These are phyloP conservation scores for Pterophyllum scalare DNA, from an alignment of 2,113 vertebrate species.

Conservation along the genomic window DNA sequence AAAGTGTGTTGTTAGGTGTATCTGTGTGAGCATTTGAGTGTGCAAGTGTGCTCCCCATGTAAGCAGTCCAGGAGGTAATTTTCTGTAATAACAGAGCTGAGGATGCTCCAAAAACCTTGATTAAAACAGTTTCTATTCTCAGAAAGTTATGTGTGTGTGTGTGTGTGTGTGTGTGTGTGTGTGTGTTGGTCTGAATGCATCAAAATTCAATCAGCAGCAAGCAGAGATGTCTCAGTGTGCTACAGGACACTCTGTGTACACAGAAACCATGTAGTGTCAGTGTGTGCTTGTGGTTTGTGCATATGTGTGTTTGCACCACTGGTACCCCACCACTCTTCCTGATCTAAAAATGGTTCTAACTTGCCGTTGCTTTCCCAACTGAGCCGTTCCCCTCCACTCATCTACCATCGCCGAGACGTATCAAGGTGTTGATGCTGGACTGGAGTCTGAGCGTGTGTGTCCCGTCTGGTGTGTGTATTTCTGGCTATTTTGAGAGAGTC, in stretches of 20 bases:
- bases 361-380: not conserved
- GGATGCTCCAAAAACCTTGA: conserved; percentile 65
- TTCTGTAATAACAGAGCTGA: conserved; percentile 73
- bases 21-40: conserved; percentile 49
- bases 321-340: conserved; percentile 12
- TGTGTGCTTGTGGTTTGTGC: conserved; percentile 39
- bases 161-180: too few relatives aligned
- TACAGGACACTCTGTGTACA: conserved; percentile 5
- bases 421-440: conserved; percentile 53
- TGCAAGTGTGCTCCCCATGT: conserved; percentile 32
- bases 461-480: conserved; percentile 45
- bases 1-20: conserved; percentile 10
- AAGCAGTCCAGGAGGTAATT: conserved; percentile 67
- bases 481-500: conserved; percentile 36
- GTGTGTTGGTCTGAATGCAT: not conserved
- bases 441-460: conserved; percentile 17
- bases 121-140: conserved; percentile 72
- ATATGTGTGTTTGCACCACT: not conserved
- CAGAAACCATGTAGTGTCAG: conserved; percentile 24
- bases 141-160: conserved; percentile 5
- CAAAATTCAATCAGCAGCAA: not conserved
- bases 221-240: conserved; percentile 3
- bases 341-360: conserved; percentile 39
- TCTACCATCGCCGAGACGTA: conserved; percentile 21
- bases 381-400: conserved; percentile 12